A percentile compares a stretch with the other conserved stretches of the same genome.
phyloP scores from a whole-genome alignment of 2,797 vertebrate species.

The Hippocampus kuda region DNA sequence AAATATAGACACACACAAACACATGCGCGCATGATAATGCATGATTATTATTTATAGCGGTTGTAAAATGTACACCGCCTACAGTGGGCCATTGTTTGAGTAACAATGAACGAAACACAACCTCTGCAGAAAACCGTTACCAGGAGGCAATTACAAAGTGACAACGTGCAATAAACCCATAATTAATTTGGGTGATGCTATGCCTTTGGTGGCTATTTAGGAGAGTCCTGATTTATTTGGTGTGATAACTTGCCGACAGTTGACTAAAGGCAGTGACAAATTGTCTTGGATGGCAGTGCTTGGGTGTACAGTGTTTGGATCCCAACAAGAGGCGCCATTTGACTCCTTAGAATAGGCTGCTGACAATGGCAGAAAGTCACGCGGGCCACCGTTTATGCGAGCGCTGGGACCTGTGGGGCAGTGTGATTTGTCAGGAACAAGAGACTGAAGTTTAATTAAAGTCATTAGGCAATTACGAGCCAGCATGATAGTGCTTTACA shows the following conservation, averaged over 20 bases:
- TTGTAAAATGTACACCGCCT: not conserved
- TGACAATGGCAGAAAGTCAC: constrained; percentile 53
- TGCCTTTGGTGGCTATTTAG: constrained; percentile 35
- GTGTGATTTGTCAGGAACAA: constrained; percentile 61
- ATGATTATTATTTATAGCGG: not conserved
- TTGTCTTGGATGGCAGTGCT: constrained; percentile 23
- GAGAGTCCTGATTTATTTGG: constrained; percentile 43
- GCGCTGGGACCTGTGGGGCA: constrained; percentile 31
- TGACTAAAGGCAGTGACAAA: constrained; percentile 37
- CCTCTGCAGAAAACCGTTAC: constrained; percentile 16
- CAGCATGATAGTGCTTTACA: constrained; percentile 52
- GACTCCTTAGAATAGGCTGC: constrained; percentile 49
- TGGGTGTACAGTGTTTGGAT: constrained; percentile 22
- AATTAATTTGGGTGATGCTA: constrained; percentile 42
- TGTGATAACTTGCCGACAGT: constrained; percentile 37
- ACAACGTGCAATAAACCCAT: constrained; percentile 47
- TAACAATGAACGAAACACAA: constrained; percentile 3
- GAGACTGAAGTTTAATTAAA: constrained; percentile 69
- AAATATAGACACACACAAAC: too few relatives aligned
- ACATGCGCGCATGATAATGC: not conserved
- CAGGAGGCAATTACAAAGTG: constrained; percentile 22
- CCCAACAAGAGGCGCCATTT: constrained; percentile 41
- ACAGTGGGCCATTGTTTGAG: not conserved
- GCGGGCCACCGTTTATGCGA: constrained; percentile 37
- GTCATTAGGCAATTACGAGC: constrained; percentile 64